Conservation (phyloP, 1,140 invertebrate genomes). For the Zaprionus capensis region DNA sequence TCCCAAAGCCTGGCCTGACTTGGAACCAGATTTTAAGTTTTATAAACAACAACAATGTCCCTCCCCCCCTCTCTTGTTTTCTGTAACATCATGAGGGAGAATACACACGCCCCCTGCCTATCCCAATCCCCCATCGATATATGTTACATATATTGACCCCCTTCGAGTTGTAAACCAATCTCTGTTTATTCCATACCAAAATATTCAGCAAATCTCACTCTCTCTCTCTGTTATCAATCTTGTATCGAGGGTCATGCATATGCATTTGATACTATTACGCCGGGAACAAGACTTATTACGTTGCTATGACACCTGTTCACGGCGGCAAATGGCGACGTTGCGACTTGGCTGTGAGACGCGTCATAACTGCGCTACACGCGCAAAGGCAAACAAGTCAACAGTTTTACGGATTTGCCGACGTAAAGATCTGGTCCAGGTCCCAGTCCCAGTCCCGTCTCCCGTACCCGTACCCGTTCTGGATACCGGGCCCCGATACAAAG, state of each 20-base stretch:
- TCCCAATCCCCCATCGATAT: no score
- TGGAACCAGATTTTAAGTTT: slow-evolving; percentile 68
- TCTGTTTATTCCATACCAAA: not conserved
- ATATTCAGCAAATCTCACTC: not conserved
- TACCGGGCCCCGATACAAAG: not conserved
- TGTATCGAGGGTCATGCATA: not conserved
- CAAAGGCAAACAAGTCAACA: slow-evolving; percentile 28
- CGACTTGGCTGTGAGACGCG: not conserved
- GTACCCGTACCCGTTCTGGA: not conserved
- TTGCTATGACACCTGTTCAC: not conserved
- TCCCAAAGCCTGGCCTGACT: slow-evolving; percentile 29
- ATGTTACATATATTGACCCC: not conserved
- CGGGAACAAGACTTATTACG: not conserved
- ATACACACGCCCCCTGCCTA: no score
- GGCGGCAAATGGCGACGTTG: slow-evolving; percentile 2
- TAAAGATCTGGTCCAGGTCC: not conserved
- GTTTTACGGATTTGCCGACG: not conserved
- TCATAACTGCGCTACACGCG: slow-evolving; percentile 15
- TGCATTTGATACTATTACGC: slow-evolving; percentile 1
- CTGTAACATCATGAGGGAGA: not conserved
- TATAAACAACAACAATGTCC: slow-evolving; percentile 63
- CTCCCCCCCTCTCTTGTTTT: no score
- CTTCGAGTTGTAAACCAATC: not conserved
- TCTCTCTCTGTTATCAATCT: not conserved
- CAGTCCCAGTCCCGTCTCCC: slow-evolving; percentile 23